Evolutionary conservation across 1,140 invertebrate species (phyloP).

Genomic region (Halyomorpha halys): DNA sequence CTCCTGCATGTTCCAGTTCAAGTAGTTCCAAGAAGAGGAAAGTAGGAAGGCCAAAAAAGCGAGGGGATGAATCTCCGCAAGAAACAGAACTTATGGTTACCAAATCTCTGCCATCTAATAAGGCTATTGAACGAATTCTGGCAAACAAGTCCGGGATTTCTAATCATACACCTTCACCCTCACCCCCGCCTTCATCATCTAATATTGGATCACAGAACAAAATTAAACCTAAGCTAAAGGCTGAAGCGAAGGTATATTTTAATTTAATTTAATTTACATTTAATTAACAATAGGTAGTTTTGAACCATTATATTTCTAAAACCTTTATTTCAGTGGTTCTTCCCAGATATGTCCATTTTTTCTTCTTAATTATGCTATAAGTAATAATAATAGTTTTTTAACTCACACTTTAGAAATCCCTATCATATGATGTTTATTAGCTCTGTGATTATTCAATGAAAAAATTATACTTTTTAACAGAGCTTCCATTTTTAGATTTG

Average conservation of each 20-base stretch:
- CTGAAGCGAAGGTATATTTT: constrained; percentile 31
- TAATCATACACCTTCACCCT: neutral
- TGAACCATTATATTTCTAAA: too few species aligned
- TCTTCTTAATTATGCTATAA: too few species aligned
- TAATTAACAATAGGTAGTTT: neutral
- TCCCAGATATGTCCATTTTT: too few species aligned
- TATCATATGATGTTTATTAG: too few species aligned
- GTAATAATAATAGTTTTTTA: too few species aligned
- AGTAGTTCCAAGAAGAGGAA: constrained; percentile 73
- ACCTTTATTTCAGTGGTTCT: too few species aligned
- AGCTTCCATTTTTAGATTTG: too few species aligned
- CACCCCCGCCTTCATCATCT: too few species aligned
- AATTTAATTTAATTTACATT: neutral
- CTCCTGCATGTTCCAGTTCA: constrained; percentile 43
- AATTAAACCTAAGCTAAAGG: constrained; percentile 33
- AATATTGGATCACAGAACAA: constrained; percentile 27
- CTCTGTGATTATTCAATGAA: too few species aligned
- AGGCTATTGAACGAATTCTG: constrained; percentile 50
- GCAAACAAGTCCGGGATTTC: constrained; percentile 30
- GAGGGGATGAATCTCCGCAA: constrained; percentile 44
- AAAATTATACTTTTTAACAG: too few species aligned
- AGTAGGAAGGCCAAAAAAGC: constrained; percentile 67
- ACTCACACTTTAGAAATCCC: too few species aligned
- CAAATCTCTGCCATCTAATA: constrained; percentile 45
- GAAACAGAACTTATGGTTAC: constrained; percentile 69